Conservation (phyloP, 2,113 vertebrate species). For the Tympanuchus pallidicinctus region DNA sequence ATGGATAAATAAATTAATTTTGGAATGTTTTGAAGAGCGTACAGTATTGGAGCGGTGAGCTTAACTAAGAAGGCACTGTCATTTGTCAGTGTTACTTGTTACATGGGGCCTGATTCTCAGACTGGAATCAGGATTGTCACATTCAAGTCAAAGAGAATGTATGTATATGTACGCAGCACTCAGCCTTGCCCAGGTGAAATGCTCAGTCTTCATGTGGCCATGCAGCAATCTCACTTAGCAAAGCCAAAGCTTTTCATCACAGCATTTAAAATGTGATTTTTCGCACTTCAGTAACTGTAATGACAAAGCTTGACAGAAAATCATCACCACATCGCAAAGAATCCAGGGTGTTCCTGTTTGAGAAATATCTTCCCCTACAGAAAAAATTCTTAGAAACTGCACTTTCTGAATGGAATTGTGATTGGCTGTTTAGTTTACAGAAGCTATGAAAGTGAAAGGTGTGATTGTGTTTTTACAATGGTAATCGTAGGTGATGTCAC, state of each 20-base stretch:
- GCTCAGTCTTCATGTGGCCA: not conserved
- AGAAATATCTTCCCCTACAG: not conserved
- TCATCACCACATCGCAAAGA: not conserved
- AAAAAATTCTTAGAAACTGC: not conserved
- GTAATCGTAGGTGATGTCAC: not conserved
- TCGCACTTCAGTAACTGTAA: not conserved
- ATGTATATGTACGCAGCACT: not conserved
- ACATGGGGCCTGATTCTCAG: not conserved
- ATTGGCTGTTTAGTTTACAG: not conserved
- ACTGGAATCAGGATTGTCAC: not conserved
- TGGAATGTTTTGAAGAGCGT: not conserved
- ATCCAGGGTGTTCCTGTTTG: not conserved
- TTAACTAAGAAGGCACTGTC: not conserved
- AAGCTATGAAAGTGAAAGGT: not conserved
- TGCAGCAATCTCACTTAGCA: not conserved
- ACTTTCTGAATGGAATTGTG: not conserved
- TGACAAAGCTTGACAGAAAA: not conserved
- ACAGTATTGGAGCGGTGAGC: not conserved
- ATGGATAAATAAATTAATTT: not conserved
- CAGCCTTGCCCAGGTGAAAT: not conserved
- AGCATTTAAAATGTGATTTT: not conserved
- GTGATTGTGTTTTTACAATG: not conserved
- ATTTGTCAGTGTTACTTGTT: not conserved
- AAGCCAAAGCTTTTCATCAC: not conserved
- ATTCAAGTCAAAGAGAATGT: not conserved